A percentile compares a stretch with the other conserved stretches of the same genome.
phyloP scores from a whole-genome alignment of 2,797 vertebrate species.

The Melanotaenia maccullochi region DNA sequence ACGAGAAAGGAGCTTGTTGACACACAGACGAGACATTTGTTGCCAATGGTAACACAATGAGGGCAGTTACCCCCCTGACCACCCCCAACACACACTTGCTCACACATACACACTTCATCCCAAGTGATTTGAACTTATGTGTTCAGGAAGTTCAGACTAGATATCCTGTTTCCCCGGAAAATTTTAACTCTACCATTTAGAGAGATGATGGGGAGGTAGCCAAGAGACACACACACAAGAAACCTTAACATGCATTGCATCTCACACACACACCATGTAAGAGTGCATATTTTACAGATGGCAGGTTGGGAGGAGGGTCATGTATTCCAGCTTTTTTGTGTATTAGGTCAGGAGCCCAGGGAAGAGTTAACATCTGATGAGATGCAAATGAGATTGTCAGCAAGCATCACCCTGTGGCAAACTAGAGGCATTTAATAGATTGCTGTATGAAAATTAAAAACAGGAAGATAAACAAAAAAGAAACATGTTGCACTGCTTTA shows the following conservation, averaged over 20 bases:
- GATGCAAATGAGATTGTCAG: not conserved
- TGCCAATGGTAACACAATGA: slow-evolving; percentile 25
- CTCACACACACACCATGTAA: not conserved
- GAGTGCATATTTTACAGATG: not conserved
- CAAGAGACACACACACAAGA: slow-evolving; percentile 2
- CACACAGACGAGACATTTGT: slow-evolving; percentile 16
- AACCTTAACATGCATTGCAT: not conserved
- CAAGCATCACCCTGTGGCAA: not conserved
- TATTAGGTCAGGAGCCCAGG: not conserved
- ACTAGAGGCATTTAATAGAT: not conserved
- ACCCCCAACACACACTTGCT: not conserved
- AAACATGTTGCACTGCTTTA: too few species aligned
- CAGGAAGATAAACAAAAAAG: too few species aligned
- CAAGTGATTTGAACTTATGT: slow-evolving; percentile 16
- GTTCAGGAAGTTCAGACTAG: slow-evolving; percentile 37
- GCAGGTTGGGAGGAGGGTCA: slow-evolving; percentile 15
- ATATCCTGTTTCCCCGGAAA: slow-evolving; percentile 42
- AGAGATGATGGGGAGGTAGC: slow-evolving; percentile 8
- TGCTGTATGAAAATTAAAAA: too few species aligned
- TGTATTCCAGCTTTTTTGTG: slow-evolving; percentile 6
- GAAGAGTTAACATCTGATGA: not conserved
- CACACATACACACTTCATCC: not conserved
- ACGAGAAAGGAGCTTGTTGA: slow-evolving; percentile 23
- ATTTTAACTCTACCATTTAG: not conserved
- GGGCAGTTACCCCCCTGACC: not conserved